A percentile compares a stretch with the other conserved stretches of the same genome.
Evolutionary conservation across 2,113 vertebrate species (phyloP).

Genomic region (Pongo abelii): DNA sequence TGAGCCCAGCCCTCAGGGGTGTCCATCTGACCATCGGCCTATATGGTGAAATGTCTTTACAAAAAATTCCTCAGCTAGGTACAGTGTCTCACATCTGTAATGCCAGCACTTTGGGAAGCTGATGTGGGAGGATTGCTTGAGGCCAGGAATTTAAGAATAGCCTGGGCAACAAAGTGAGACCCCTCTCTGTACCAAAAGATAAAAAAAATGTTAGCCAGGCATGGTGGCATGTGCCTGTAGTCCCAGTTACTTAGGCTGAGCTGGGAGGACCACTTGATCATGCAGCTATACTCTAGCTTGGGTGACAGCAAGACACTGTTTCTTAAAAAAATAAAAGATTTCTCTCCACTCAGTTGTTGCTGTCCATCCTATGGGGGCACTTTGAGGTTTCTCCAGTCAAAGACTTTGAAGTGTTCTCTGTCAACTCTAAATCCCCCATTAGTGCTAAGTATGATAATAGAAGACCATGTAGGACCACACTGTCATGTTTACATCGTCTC

Average conservation of each 20-base stretch:
- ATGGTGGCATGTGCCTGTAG: too few relatives aligned
- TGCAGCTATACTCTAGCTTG: too few relatives aligned
- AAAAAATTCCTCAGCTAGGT: neutral
- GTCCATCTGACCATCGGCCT: neutral
- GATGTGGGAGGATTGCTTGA: too few relatives aligned
- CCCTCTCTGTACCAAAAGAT: too few relatives aligned
- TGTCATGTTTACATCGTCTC: neutral
- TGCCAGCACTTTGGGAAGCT: too few relatives aligned
- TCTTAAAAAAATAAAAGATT: neutral
- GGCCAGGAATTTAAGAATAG: too few relatives aligned
- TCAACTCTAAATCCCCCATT: neutral
- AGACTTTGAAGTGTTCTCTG: constrained; percentile 20
- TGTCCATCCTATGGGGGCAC: neutral
- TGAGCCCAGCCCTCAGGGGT: neutral
- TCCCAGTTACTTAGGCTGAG: too few relatives aligned
- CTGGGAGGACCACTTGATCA: too few relatives aligned
- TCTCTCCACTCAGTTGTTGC: neutral
- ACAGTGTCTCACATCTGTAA: too few relatives aligned
- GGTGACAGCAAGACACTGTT: too few relatives aligned
- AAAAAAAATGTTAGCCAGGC: too few relatives aligned
- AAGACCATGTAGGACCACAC: neutral
- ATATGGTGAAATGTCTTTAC: neutral
- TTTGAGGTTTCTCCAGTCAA: constrained; percentile 13
- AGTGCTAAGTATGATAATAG: neutral
- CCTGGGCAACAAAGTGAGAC: too few relatives aligned